A percentile compares a stretch with the other conserved stretches of the same genome.
phyloP scores from a whole-genome alignment of 2,797 vertebrate species.

The Enteromius anoplus region DNA sequence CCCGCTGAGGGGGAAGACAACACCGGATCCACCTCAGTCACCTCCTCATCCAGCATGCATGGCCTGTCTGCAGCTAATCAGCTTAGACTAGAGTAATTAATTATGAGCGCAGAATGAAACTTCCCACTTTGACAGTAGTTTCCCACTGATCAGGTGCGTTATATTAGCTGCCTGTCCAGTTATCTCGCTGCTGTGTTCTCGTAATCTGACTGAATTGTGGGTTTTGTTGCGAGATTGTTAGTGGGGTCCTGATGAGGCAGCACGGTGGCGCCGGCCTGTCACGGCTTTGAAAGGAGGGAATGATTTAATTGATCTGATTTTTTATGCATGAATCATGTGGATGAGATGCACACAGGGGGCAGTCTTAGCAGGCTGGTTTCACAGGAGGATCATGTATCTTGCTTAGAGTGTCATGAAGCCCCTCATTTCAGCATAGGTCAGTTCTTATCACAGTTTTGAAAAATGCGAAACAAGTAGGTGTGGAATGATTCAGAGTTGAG shows the following conservation, averaged over 20 bases:
- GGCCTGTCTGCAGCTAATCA: slow-evolving; percentile 59
- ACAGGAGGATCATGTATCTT: slow-evolving; percentile 34
- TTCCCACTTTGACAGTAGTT: slow-evolving; percentile 46
- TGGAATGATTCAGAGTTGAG: not conserved
- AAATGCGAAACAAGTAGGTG: not conserved
- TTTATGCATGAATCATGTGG: slow-evolving; percentile 19
- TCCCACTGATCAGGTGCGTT: slow-evolving; percentile 35
- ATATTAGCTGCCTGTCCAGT: slow-evolving; percentile 24
- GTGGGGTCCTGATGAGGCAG: slow-evolving; percentile 10
- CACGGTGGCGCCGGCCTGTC: not conserved
- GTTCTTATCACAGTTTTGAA: slow-evolving; percentile 6
- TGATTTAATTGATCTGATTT: slow-evolving; percentile 23
- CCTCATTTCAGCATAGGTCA: slow-evolving; percentile 25
- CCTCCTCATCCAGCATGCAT: slow-evolving; percentile 41
- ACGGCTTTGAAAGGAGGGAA: slow-evolving; percentile 1
- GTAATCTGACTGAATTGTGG: slow-evolving; percentile 28
- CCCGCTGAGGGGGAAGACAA: slow-evolving; percentile 27
- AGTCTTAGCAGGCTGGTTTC: not conserved
- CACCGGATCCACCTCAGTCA: slow-evolving; percentile 44
- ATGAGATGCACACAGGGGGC: slow-evolving; percentile 1
- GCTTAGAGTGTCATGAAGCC: slow-evolving; percentile 27
- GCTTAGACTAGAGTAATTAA: slow-evolving; percentile 60
- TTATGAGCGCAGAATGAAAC: slow-evolving; percentile 53
- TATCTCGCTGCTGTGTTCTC: slow-evolving; percentile 21
- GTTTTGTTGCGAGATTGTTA: not conserved